Base-by-base conservation (phyloP, 1,140 invertebrate species). In the Calliphora vicina region DNA sequence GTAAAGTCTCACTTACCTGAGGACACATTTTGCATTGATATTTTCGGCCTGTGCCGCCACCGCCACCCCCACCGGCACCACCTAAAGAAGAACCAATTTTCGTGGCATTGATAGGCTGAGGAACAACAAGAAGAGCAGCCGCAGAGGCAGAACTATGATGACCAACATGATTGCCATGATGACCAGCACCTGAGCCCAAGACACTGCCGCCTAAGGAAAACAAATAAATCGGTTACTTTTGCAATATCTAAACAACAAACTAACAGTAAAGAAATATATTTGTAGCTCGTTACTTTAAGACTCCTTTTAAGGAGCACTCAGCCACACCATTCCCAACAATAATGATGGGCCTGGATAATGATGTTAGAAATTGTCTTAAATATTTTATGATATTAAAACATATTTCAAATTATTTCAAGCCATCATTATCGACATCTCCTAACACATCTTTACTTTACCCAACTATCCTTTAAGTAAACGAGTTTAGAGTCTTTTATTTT, bases 1-100 rank as follows among this genome's bases (percentile, higher is more conserved):
- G n/a, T n/a, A n/a, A n/a, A n/a, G n/a, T n/a, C 6, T 35, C 2
- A 88, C 88, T 94, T 91, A 99, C 97, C 96, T 98, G 97, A 85
- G 97, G 97, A 92, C 97, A 99, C 97, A 99, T 99, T 92, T 99
- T 99, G 94, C 97, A 99, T 91, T 98, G 97, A 92, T 99, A 99
- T 91, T 98, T 98, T 91, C 95, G 91, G 86, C 93, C 91, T 85
- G 92, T 91, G 74, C 84, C 82, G 17, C 85, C 85, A 67, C 86
- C 61, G 10, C 5, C n/a, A 23, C 91, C 91, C 86, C 81, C 81
- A 0, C 26, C 73, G 35, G 93, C 93, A 84, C 93, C 93, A 84
- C 91, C 91, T 17, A 91, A 90, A 10, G 86, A 85, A 74, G 87
- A 88, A 83, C 91, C 90, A 86, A 95, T 93, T 89, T 95, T 94